These are phyloP conservation scores for Sesia bembeciformis DNA, from an alignment of 2,888 invertebrate genomes.

Conservation along the genomic window DNA sequence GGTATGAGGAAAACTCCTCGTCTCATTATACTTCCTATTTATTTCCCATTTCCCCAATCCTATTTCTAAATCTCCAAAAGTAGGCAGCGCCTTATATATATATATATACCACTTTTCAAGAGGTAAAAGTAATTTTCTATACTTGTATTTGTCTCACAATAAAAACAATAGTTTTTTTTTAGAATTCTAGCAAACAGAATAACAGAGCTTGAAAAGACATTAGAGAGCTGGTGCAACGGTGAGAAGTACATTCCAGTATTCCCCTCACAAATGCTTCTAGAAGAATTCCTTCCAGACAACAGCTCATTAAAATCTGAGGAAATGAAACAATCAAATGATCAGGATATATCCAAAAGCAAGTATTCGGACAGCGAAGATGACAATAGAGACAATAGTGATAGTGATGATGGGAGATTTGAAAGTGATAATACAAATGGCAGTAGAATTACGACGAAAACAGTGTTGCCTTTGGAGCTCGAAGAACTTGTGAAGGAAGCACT, in stretches of 20 bases:
- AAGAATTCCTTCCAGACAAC: slow-evolving; percentile 62
- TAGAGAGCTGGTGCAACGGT: slow-evolving; percentile 76
- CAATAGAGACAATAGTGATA: slow-evolving; percentile 28
- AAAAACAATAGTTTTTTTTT: too few relatives aligned
- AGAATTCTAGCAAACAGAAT: slow-evolving; percentile 88
- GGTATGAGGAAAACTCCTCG: too few relatives aligned
- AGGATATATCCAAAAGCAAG: slow-evolving; percentile 27
- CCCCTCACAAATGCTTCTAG: slow-evolving; percentile 79
- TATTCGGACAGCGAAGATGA: slow-evolving; percentile 54
- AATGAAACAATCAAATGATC: slow-evolving; percentile 25
- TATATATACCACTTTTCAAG: too few relatives aligned
- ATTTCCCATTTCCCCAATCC: too few relatives aligned
- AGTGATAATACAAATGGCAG: slow-evolving; percentile 16
- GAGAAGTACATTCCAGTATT: slow-evolving; percentile 68
- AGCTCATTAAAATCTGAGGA: slow-evolving; percentile 41
- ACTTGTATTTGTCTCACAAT: too few relatives aligned
- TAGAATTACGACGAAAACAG: slow-evolving; percentile 49
- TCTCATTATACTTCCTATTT: too few relatives aligned
- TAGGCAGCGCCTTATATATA: too few relatives aligned
- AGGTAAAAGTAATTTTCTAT: too few relatives aligned
- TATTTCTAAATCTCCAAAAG: too few relatives aligned
- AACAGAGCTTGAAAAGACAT: slow-evolving; percentile 85
- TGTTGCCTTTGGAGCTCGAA: slow-evolving; percentile 76
- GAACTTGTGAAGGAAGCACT: slow-evolving; percentile 77
- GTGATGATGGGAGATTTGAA: slow-evolving; percentile 19